phyloP scores from a whole-genome alignment of 1,140 invertebrate species.

The Calliphora vicina region DNA sequence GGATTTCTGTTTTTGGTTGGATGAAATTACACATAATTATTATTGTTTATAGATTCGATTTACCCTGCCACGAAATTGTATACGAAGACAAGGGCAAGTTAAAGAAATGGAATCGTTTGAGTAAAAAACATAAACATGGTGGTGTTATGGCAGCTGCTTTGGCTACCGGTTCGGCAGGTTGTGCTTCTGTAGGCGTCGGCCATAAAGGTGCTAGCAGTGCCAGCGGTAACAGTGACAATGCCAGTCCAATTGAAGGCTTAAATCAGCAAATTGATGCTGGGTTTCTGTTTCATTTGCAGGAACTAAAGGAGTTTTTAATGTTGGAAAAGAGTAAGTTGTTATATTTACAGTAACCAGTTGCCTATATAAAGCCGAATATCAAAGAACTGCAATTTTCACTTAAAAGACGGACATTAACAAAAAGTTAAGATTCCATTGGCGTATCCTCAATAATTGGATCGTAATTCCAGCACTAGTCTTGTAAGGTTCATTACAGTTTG shows the following conservation, averaged over 20 bases:
- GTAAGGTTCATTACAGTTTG: too few relatives aligned
- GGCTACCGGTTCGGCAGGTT: conserved; percentile 37
- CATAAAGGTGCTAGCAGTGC: conserved; percentile 40
- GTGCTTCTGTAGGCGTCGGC: conserved; percentile 16
- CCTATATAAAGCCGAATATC: too few relatives aligned
- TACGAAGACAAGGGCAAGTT: conserved; percentile 71
- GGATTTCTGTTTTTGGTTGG: neutral
- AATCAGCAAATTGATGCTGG: conserved; percentile 55
- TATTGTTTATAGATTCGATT: conserved; percentile 50
- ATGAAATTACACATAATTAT: too few relatives aligned
- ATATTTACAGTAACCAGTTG: neutral
- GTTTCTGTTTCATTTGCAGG: conserved; percentile 67
- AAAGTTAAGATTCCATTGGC: too few relatives aligned
- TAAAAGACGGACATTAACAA: too few relatives aligned
- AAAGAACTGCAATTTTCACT: too few relatives aligned
- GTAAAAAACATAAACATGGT: conserved; percentile 63
- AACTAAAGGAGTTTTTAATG: conserved; percentile 63
- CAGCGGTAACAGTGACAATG: conserved; percentile 55
- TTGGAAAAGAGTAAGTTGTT: conserved; percentile 53
- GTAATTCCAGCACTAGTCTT: too few relatives aligned
- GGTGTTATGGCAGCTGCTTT: conserved; percentile 41
- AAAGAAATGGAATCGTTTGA: conserved; percentile 72
- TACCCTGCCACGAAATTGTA: conserved; percentile 68
- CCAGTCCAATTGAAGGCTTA: conserved; percentile 53
- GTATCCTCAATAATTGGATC: too few relatives aligned